Conservation (phyloP, 2,888 invertebrate genomes). For the Harpagoxenus sublaevis region DNA sequence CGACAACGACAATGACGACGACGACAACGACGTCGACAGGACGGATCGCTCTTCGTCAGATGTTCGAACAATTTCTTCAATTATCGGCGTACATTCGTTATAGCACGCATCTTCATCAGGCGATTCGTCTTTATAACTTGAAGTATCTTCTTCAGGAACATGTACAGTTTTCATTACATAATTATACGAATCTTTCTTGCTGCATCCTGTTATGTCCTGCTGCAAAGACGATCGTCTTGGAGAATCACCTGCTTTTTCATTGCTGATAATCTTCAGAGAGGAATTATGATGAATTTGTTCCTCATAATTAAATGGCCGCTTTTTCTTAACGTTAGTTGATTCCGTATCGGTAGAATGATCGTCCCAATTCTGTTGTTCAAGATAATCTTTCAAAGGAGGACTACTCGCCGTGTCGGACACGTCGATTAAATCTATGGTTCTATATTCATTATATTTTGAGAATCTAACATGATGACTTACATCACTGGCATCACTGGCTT, state of each 20-base stretch:
- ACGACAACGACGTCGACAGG: not conserved
- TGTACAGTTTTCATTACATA: not conserved
- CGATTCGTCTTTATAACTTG: not conserved
- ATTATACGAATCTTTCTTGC: not conserved
- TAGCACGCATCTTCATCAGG: not conserved
- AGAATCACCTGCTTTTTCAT: not conserved
- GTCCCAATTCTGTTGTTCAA: conserved; percentile 79
- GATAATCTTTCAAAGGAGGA: conserved; percentile 70
- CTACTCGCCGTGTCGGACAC: conserved; percentile 80
- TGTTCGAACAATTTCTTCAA: not conserved
- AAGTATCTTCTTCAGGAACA: not conserved
- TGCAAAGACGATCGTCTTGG: not conserved
- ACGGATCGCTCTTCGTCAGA: conserved; percentile 21
- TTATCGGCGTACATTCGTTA: not conserved
- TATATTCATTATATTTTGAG: conserved; percentile 83
- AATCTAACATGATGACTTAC: conserved; percentile 84
- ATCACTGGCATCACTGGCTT: conserved; percentile 65
- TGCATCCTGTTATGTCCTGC: not conserved
- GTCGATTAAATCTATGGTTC: conserved; percentile 81
- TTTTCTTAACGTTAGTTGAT: conserved; percentile 77
- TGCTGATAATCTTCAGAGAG: not conserved
- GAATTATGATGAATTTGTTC: not conserved
- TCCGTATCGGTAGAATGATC: conserved; percentile 78
- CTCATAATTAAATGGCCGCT: not conserved
- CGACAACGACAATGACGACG: not conserved